Evolutionary conservation across 2,797 vertebrate genomes (phyloP).

Genomic region (Gymnopithys bicolor): DNA sequence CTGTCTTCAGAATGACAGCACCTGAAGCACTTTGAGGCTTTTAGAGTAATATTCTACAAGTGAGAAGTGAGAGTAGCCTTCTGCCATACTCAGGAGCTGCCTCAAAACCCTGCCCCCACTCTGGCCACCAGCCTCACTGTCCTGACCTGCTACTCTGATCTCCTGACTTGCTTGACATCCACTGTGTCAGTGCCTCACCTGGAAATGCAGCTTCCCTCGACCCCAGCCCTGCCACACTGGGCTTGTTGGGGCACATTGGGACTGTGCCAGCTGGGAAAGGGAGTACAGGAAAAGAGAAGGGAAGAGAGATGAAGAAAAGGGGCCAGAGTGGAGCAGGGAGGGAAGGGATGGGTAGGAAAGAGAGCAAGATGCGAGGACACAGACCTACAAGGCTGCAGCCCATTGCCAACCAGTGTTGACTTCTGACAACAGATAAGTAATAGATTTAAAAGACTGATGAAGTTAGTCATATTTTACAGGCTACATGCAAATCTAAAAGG

Average conservation of each 20-base stretch:
- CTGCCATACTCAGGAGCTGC: accelerated
- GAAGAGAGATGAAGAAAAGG: background rate
- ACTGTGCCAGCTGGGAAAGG: accelerated
- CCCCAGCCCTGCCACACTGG: accelerated
- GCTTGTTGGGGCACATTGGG: too few species aligned
- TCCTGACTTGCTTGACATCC: accelerated
- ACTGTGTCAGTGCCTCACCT: accelerated
- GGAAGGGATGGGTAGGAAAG: background rate
- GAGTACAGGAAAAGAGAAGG: background rate
- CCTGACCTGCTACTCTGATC: accelerated
- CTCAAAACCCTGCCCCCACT: accelerated
- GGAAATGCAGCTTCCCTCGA: background rate
- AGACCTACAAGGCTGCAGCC: accelerated
- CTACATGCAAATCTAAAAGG: accelerated
- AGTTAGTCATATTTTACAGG: background rate
- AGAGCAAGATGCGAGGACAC: accelerated
- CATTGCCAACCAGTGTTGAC: accelerated
- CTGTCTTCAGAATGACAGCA: background rate
- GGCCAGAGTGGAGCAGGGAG: background rate
- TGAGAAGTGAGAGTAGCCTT: background rate
- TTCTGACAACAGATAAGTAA: background rate
- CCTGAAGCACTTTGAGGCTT: background rate
- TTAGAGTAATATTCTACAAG: background rate
- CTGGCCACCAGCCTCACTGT: too few species aligned
- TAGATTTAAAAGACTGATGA: background rate